A percentile compares a stretch with the other conserved stretches of the same genome.
Conservation (phyloP, 2,888 invertebrate species). For the Xanthia togata region DNA sequence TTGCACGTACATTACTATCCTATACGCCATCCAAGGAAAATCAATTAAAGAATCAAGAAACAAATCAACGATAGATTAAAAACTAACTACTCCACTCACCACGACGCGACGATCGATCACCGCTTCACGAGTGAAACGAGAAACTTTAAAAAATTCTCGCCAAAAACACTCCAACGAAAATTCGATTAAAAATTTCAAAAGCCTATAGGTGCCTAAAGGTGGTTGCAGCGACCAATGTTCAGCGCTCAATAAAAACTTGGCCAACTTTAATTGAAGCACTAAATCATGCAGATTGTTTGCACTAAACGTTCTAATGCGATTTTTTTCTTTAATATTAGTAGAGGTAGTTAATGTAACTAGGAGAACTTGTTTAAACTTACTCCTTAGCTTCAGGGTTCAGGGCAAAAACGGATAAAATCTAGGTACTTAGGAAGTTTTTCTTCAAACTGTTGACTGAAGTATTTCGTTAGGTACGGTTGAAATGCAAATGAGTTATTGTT, state of each 20-base stretch:
- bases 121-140: slow-evolving; percentile 5
- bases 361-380: slow-evolving; percentile 67
- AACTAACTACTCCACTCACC: slow-evolving; percentile 32
- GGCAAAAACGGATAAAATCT: slow-evolving; percentile 35
- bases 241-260: slow-evolving; percentile 62
- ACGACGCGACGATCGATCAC: slow-evolving; percentile 9
- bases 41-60: slow-evolving; percentile 8
- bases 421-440: slow-evolving; percentile 40
- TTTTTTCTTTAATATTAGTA: slow-evolving; percentile 66
- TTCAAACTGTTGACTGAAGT: slow-evolving; percentile 27
- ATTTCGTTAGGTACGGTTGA: slow-evolving; percentile 48
- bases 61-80: slow-evolving; percentile 18
- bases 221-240: slow-evolving; percentile 44
- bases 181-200: slow-evolving; percentile 42
- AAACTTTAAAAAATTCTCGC: slow-evolving; percentile 34
- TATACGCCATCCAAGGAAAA: background rate
- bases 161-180: slow-evolving; percentile 38
- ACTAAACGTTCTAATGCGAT: slow-evolving; percentile 67
- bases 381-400: slow-evolving; percentile 38
- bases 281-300: slow-evolving; percentile 64
- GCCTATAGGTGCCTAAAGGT: slow-evolving; percentile 24
- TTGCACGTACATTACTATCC: background rate
- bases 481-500: slow-evolving; percentile 47
- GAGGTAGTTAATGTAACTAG: slow-evolving; percentile 63
- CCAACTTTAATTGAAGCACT: slow-evolving; percentile 63